Evolutionary conservation across 2,888 invertebrate species (phyloP).

Genomic region (Ceriagrion tenellum): DNA sequence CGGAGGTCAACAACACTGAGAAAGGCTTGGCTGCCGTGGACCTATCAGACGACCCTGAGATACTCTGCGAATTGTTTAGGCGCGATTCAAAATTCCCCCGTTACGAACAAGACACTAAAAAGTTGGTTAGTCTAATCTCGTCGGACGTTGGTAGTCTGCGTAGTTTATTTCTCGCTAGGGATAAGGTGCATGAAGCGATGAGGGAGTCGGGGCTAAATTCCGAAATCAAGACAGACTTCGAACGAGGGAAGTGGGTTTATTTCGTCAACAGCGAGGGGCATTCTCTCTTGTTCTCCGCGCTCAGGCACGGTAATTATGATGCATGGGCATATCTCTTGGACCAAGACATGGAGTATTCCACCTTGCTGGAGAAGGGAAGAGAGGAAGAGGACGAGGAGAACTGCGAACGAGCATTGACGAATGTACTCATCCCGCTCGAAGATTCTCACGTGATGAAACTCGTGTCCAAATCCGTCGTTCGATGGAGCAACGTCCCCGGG

Average conservation of each 20-base stretch:
- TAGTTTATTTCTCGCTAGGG: no score
- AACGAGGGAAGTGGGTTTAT: no score
- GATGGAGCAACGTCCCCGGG: background rate
- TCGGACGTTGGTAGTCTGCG: background rate
- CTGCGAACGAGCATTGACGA: background rate
- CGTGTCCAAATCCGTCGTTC: background rate
- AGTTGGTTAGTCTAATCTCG: background rate
- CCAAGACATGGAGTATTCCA: background rate
- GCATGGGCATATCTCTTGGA: background rate
- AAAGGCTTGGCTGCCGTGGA: background rate
- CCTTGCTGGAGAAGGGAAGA: background rate
- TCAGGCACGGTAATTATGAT: background rate
- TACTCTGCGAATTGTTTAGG: background rate
- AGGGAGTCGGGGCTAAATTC: background rate
- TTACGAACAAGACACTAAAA: background rate
- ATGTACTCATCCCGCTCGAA: background rate
- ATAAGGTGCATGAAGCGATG: background rate
- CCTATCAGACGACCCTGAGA: background rate
- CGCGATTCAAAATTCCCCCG: background rate
- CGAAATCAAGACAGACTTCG: background rate
- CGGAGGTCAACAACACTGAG: background rate
- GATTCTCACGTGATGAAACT: background rate
- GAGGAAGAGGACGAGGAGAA: background rate
- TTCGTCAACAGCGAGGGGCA: background rate
- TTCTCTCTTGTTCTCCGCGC: background rate